Conservation (phyloP, 2,113 vertebrate genomes). For the Mionectes macconnelli region DNA sequence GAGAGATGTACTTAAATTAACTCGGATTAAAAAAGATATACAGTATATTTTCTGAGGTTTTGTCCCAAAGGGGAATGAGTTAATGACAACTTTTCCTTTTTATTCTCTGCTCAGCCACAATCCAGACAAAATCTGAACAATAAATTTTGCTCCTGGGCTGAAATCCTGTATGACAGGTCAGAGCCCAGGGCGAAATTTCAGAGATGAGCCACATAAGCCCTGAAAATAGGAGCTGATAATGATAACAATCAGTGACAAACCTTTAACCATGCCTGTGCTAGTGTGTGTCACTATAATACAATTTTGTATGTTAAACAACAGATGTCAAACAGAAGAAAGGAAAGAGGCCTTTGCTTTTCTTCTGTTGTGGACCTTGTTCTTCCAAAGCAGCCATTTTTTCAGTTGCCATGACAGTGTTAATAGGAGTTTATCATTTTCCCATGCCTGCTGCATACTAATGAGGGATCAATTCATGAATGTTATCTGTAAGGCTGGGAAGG, state of each 20-base stretch:
- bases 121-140: neutral
- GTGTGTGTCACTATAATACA: conserved; percentile 75
- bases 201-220: conserved; percentile 26
- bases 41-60: neutral
- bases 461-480: conserved; percentile 65
- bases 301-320: conserved; percentile 89
- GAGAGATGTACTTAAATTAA: neutral
- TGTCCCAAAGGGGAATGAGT: neutral
- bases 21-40: neutral
- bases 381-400: conserved; percentile 86
- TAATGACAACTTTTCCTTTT: neutral
- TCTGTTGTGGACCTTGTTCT: conserved; percentile 80
- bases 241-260: conserved; percentile 1
- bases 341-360: conserved; percentile 78
- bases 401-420: conserved; percentile 89
- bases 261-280: neutral
- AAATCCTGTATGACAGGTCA: conserved; percentile 3
- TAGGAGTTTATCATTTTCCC: conserved; percentile 86
- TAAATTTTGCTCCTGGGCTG: conserved; percentile 19
- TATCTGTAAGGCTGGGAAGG: conserved; percentile 72
- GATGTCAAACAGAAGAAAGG: conserved; percentile 89
- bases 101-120: neutral
- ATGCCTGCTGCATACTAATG: conserved; percentile 79
- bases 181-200: neutral
- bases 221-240: conserved; percentile 15